These are phyloP conservation scores for Asbolus verrucosus DNA, from an alignment of 1,140 invertebrate genomes.

Conservation along the genomic window DNA sequence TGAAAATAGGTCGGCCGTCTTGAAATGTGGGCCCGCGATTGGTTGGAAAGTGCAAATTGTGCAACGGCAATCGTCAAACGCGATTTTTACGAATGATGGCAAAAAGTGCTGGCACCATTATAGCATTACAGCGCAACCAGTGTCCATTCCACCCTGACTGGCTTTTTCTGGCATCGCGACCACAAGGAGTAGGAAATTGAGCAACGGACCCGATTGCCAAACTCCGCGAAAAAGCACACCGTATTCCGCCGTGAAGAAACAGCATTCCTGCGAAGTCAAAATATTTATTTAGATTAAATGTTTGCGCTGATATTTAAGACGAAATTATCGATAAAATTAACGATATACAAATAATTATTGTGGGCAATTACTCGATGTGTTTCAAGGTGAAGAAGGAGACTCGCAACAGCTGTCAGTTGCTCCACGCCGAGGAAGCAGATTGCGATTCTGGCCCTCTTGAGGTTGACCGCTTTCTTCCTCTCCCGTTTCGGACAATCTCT, in stretches of 20 bases:
- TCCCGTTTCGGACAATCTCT: not conserved
- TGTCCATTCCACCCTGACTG: too few relatives aligned
- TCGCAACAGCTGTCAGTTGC: too few relatives aligned
- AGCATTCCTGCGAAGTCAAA: not conserved
- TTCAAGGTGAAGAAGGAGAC: constrained; percentile 8
- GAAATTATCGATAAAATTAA: constrained; percentile 1
- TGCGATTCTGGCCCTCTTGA: not conserved
- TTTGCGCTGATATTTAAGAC: constrained; percentile 5
- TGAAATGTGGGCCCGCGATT: too few relatives aligned
- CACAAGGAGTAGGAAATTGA: not conserved
- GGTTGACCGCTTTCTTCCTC: not conserved
- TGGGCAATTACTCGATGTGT: constrained; percentile 1
- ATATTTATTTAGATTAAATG: constrained; percentile 6
- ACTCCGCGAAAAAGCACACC: not conserved
- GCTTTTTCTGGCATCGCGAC: too few relatives aligned
- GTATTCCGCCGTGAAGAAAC: not conserved
- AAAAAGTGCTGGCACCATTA: too few relatives aligned
- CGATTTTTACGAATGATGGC: too few relatives aligned
- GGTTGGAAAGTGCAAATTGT: too few relatives aligned
- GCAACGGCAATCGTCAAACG: too few relatives aligned
- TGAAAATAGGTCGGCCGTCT: too few relatives aligned
- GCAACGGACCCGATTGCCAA: too few relatives aligned
- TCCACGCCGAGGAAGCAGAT: too few relatives aligned
- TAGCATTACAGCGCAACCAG: too few relatives aligned
- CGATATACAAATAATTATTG: constrained; percentile 11